Conservation (phyloP, 2,888 invertebrate species). For the Morpho deidamia region DNA sequence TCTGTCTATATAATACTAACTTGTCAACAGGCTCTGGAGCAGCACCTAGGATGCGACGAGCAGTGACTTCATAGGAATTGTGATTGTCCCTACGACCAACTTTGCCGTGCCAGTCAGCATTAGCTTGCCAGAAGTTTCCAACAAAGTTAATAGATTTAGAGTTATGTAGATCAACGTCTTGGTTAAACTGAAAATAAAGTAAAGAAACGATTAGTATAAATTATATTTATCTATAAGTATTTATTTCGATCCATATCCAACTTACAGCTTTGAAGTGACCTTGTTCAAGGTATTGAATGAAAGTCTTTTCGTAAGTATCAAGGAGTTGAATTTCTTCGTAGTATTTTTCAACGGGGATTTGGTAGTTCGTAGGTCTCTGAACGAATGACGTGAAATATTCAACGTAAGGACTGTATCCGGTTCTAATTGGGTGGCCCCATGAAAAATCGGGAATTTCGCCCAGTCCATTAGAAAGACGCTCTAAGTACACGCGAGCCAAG, state of each 20-base stretch:
- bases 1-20: slow-evolving; percentile 31
- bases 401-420: slow-evolving; percentile 41
- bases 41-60: slow-evolving; percentile 57
- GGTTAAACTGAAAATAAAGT: slow-evolving; percentile 44
- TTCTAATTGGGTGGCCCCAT: slow-evolving; percentile 79
- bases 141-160: slow-evolving; percentile 22
- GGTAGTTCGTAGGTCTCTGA: slow-evolving; percentile 68
- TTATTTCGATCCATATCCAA: slow-evolving; percentile 23
- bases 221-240: not conserved
- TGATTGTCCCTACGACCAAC: slow-evolving; percentile 44
- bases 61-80: slow-evolving; percentile 79
- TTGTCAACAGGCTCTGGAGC: slow-evolving; percentile 28
- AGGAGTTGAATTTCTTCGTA: slow-evolving; percentile 73
- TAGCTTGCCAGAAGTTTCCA: slow-evolving; percentile 65
- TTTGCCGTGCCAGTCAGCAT: slow-evolving; percentile 64
- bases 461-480: slow-evolving; percentile 81
- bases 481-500: slow-evolving; percentile 83
- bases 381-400: slow-evolving; percentile 35
- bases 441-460: slow-evolving; percentile 80
- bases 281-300: slow-evolving; percentile 70
- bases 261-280: slow-evolving; percentile 80
- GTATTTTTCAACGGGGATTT: slow-evolving; percentile 68
- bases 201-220: not conserved
- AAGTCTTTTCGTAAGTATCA: slow-evolving; percentile 77
- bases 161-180: slow-evolving; percentile 37